These are phyloP conservation scores for Lepidurus apus DNA, from an alignment of 1,140 invertebrate genomes.

Conservation along the genomic window DNA sequence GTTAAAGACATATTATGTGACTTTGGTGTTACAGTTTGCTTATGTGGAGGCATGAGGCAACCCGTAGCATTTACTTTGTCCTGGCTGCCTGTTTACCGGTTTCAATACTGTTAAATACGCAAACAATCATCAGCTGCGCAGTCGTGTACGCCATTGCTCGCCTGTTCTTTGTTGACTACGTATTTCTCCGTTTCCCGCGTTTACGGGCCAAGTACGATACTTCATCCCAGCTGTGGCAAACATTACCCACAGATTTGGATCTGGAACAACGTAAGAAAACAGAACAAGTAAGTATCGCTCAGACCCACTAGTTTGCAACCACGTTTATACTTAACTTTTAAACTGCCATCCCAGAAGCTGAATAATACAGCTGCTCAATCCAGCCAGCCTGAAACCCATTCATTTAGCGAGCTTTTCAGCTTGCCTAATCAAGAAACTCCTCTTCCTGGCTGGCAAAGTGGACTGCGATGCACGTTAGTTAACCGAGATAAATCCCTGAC, in stretches of 20 bases:
- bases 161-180: slow-evolving; percentile 46
- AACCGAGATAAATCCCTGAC: slow-evolving; percentile 47
- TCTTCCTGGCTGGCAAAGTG: slow-evolving; percentile 41
- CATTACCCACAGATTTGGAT: slow-evolving; percentile 45
- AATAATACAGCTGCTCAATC: slow-evolving; percentile 28
- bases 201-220: slow-evolving; percentile 46
- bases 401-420: slow-evolving; percentile 30
- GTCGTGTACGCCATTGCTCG: slow-evolving; percentile 44
- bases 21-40: slow-evolving; percentile 42
- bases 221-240: slow-evolving; percentile 43
- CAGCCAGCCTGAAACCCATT: slow-evolving; percentile 23
- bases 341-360: slow-evolving; percentile 9
- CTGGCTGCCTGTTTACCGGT: slow-evolving; percentile 40
- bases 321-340: not conserved
- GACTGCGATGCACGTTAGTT: slow-evolving; percentile 46
- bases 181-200: slow-evolving; percentile 46
- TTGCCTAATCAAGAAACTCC: slow-evolving; percentile 29
- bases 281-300: slow-evolving; percentile 23
- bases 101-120: slow-evolving; percentile 41
- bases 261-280: slow-evolving; percentile 41
- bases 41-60: slow-evolving; percentile 45
- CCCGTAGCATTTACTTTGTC: slow-evolving; percentile 42
- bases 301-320: not conserved
- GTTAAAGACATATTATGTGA: not conserved
- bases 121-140: slow-evolving; percentile 40